A percentile compares a stretch with the other conserved stretches of the same genome.
These are phyloP conservation scores for Athene cunicularia DNA, from an alignment of 2,113 vertebrate genomes.

Conservation along the genomic window DNA sequence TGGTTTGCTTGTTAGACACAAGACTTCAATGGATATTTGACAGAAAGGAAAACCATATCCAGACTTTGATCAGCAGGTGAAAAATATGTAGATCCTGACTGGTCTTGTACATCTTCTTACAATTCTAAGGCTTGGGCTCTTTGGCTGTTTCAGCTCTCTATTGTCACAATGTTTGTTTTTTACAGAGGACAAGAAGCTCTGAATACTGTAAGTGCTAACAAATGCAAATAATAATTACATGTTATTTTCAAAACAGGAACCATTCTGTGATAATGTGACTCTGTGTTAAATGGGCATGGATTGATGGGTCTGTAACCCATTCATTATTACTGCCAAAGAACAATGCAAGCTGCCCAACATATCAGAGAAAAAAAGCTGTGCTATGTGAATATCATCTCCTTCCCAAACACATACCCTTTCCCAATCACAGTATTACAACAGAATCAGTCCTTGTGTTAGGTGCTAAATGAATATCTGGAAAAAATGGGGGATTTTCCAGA, in stretches of 20 bases:
- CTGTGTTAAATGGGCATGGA: neutral
- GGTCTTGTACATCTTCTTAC: neutral
- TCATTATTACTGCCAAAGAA: neutral
- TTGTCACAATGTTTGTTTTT: neutral
- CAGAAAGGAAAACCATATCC: neutral
- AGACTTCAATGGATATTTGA: neutral
- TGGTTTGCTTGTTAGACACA: neutral
- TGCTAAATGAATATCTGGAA: neutral
- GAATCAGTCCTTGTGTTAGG: neutral
- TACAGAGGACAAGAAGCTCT: neutral
- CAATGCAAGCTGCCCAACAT: neutral
- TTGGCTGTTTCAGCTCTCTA: neutral
- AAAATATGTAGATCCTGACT: neutral
- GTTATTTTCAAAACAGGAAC: neutral
- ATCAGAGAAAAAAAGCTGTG: neutral
- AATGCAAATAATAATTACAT: neutral
- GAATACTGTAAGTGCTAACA: neutral
- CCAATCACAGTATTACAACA: neutral
- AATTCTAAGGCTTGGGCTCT: neutral
- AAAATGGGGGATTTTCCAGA: neutral
- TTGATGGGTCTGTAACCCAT: neutral
- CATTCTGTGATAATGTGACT: neutral
- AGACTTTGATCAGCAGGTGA: neutral
- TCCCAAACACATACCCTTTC: neutral
- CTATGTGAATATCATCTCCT: neutral